phyloP scores from a whole-genome alignment of 2,113 vertebrate genomes.

The Eidolon helvum region DNA sequence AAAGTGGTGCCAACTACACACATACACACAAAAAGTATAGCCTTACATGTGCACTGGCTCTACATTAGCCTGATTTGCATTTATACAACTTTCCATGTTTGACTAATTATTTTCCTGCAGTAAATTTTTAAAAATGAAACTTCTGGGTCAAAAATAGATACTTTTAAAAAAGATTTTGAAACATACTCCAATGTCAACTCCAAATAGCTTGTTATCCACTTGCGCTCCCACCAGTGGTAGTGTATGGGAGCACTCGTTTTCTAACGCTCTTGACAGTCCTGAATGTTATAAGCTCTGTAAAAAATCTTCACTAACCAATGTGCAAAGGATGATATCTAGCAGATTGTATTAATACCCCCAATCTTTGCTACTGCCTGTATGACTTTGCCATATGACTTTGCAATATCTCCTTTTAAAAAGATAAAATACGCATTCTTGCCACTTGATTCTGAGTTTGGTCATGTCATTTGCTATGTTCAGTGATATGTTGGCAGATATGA shows the following conservation, averaged over 20 bases:
- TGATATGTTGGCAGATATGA: neutral
- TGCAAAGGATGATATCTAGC: neutral
- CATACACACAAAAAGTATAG: neutral
- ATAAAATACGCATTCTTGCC: neutral
- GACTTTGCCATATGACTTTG: neutral
- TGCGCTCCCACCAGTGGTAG: neutral
- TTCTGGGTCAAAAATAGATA: neutral
- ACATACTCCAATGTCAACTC: neutral
- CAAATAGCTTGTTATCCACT: neutral
- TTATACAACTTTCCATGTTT: neutral
- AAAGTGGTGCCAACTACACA: neutral
- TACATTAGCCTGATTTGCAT: neutral
- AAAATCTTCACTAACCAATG: neutral
- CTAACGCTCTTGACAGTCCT: neutral
- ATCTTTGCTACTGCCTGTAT: neutral
- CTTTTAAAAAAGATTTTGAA: neutral
- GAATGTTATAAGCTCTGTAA: neutral
- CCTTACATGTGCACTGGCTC: neutral
- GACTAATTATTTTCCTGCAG: neutral
- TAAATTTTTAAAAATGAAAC: neutral
- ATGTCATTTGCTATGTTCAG: neutral
- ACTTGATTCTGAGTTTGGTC: neutral
- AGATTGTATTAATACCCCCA: neutral
- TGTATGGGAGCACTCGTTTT: neutral
- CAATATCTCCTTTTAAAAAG: neutral